Base-by-base conservation (phyloP, 2,113 vertebrate species). In the Bolborhynchus lineola region DNA sequence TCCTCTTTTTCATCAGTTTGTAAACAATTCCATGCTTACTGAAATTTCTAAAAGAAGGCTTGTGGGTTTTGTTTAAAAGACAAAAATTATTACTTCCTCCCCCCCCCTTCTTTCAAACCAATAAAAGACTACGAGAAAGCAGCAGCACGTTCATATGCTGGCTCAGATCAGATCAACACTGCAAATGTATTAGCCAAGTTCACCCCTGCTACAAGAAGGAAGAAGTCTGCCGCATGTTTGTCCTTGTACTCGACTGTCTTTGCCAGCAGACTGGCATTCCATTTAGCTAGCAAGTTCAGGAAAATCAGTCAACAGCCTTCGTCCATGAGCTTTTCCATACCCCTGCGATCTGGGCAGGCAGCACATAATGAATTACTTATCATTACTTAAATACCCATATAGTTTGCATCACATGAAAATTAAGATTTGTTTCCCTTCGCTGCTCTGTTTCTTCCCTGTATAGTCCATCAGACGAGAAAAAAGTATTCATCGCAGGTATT, bases 191-290 rank as follows among this genome's bases (percentile, higher is more conserved):
- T 18, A 72, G 47, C 25, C 12, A 42, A 60, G 55, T 52, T 81
- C 31, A 71, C 31, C 71, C 24, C 24, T 21, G 16, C 50, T 75
- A 13, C 37, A 64, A 46, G 42, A 25, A 21, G 25, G 16, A 88
- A 9, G 21, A 33, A 75, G 4, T 13, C 78, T 37, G 16, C 41
- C 2, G 3, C 41, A 13, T 0, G 0, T 41, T 47, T 46, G 41
- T 42, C 81, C 52, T 52, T 7, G 5, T 49, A 29, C 47, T 37
- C 2, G 0, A 26, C 0, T 23, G 25, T 5, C 84, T 59, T 41
- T 62, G 57, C 28, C 17, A 62, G 42, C 20, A 62, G 20, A 37
- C 33, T 8, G 13, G 17, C 28, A 42, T 7, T 65, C 44, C 26
- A 4, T 29, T 76, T n/a, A 50, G 37, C 4, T 53, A 16, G 35